Conservation (phyloP, 2,888 invertebrate species). For the Tetrapedia diversipes region DNA sequence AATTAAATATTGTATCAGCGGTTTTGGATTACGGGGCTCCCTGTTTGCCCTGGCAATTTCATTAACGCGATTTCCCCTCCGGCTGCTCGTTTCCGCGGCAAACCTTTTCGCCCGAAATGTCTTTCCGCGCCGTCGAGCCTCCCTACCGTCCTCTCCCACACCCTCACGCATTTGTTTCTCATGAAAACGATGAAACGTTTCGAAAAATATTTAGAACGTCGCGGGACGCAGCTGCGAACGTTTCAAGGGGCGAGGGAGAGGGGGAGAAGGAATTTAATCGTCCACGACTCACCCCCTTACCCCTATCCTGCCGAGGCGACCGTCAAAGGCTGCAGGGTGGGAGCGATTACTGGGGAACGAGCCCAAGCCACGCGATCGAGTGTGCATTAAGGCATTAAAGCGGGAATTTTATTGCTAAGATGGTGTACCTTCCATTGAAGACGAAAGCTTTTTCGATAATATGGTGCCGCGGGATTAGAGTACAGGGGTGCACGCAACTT, state of each 20-base stretch:
- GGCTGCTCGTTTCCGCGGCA: constrained; percentile 49
- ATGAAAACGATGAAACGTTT: neutral
- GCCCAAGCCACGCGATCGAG: constrained; percentile 8
- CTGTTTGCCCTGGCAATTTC: constrained; percentile 69
- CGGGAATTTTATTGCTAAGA: neutral
- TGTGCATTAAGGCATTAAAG: neutral
- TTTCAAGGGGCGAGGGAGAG: no score
- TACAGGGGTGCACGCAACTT: no score
- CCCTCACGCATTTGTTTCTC: neutral
- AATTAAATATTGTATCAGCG: constrained; percentile 77
- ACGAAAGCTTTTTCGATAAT: no score
- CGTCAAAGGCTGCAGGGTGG: no score
- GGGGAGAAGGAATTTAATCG: constrained; percentile 13
- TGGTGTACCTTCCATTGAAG: no score
- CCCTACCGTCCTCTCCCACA: no score
- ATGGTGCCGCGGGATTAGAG: no score
- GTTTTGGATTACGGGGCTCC: constrained; percentile 66
- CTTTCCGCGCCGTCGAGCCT: constrained; percentile 54
- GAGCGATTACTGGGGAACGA: neutral
- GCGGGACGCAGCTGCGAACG: neutral
- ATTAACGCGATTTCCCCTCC: constrained; percentile 66
- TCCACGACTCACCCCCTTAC: neutral
- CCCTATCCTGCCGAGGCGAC: neutral
- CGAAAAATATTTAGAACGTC: constrained; percentile 23
- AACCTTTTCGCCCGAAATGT: constrained; percentile 40